A percentile compares a stretch with the other conserved stretches of the same genome.
These are phyloP conservation scores for Plusia festucae DNA, from an alignment of 2,888 invertebrate species.

Conservation along the genomic window DNA sequence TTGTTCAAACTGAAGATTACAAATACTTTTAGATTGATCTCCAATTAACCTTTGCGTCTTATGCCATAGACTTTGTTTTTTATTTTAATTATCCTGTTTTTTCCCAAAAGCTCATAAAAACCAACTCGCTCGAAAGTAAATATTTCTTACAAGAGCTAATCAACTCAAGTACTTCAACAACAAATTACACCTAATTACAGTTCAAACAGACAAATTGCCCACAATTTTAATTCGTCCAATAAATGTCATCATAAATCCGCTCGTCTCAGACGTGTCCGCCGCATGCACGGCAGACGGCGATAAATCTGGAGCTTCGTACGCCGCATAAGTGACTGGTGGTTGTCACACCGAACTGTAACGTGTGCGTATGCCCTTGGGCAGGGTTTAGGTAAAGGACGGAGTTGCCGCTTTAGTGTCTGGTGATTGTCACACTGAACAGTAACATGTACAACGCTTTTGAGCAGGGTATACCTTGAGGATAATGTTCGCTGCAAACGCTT, in stretches of 20 bases:
- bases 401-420: slow-evolving; percentile 63
- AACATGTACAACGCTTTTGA: slow-evolving; percentile 15
- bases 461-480: neutral
- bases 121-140: neutral
- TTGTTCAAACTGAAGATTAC: too few species aligned
- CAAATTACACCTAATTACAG: slow-evolving; percentile 30
- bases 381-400: neutral
- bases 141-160: neutral
- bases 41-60: too few species aligned
- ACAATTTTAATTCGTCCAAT: slow-evolving; percentile 71
- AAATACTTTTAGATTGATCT: too few species aligned
- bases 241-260: slow-evolving; percentile 76
- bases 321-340: slow-evolving; percentile 64
- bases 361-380: slow-evolving; percentile 10
- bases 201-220: slow-evolving; percentile 44
- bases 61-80: too few species aligned
- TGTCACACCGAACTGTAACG: slow-evolving; percentile 63
- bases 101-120: neutral
- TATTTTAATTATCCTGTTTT: too few species aligned
- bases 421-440: slow-evolving; percentile 63
- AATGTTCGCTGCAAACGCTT: neutral
- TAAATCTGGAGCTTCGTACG: slow-evolving; percentile 77
- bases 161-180: slow-evolving; percentile 1
- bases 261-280: slow-evolving; percentile 72
- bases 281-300: slow-evolving; percentile 74